Percentiles rank a stretch among this genome's conserved stretches.
These are phyloP conservation scores for Drosophila busckii DNA, from an alignment of 1,140 invertebrate species.

Conservation along the genomic window DNA sequence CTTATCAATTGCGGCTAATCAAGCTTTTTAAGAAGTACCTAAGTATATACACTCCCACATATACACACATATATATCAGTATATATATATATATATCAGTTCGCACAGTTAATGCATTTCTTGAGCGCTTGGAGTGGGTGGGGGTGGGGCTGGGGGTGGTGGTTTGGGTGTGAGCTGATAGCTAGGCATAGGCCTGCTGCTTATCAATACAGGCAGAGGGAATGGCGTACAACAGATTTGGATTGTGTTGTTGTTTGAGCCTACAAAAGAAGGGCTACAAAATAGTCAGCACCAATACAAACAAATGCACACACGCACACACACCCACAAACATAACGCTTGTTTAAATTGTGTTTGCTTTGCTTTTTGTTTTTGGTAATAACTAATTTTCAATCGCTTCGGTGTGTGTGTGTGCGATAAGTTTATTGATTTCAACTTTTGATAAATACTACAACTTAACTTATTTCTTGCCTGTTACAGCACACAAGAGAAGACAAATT, in stretches of 20 bases:
- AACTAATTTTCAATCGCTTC: not conserved
- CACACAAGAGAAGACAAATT: too few species aligned
- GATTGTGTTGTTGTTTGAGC: slow-evolving; percentile 14
- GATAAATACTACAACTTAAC: slow-evolving; percentile 52
- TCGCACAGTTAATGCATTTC: too few species aligned
- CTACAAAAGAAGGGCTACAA: slow-evolving; percentile 22
- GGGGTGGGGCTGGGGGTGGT: too few species aligned
- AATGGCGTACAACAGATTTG: slow-evolving; percentile 23
- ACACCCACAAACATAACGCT: not conserved
- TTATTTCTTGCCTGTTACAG: slow-evolving; percentile 14
- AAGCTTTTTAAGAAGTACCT: too few species aligned
- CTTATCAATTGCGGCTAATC: too few species aligned
- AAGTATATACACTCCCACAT: too few species aligned
- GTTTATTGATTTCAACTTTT: slow-evolving; percentile 74
- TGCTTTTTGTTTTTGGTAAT: not conserved
- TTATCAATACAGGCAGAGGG: slow-evolving; percentile 24
- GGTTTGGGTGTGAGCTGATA: slow-evolving; percentile 16
- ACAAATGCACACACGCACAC: slow-evolving; percentile 2
- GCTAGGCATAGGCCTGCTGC: slow-evolving; percentile 11
- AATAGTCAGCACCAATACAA: slow-evolving; percentile 22
- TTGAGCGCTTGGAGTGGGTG: too few species aligned
- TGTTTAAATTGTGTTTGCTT: too few species aligned
- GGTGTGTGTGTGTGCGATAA: slow-evolving; percentile 52
- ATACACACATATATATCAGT: too few species aligned
- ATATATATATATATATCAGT: too few species aligned